A percentile compares a stretch with the other conserved stretches of the same genome.
These are phyloP conservation scores for Tupaia tana DNA, from an alignment of 2,113 vertebrate species.

Conservation along the genomic window DNA sequence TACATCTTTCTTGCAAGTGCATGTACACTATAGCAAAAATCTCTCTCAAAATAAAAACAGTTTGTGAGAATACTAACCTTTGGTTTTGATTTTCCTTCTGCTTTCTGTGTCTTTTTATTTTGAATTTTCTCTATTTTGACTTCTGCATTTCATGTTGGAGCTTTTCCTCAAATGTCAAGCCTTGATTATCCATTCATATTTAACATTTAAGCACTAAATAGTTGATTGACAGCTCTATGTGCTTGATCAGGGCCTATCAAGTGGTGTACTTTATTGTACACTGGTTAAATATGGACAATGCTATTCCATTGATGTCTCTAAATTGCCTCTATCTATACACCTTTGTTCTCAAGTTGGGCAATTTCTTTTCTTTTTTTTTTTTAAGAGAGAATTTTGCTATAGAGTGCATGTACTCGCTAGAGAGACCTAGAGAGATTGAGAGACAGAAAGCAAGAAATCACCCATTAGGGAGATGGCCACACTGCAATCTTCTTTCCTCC, in stretches of 20 bases:
- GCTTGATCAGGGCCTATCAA: background rate
- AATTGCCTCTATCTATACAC: background rate
- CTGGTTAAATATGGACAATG: background rate
- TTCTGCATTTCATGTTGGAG: background rate
- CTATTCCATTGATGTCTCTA: background rate
- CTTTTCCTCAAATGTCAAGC: background rate
- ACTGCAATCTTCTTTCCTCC: no score
- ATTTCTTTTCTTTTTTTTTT: background rate
- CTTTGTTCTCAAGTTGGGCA: background rate
- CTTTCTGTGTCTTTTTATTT: background rate
- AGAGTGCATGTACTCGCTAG: no score
- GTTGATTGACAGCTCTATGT: background rate
- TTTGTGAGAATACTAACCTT: background rate
- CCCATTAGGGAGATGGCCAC: no score
- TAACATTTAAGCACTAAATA: background rate
- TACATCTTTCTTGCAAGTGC: no score
- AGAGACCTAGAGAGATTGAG: no score
- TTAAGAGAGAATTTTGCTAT: no score
- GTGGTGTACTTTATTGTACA: background rate
- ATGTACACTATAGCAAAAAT: no score
- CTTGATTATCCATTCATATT: background rate
- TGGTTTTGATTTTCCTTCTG: background rate
- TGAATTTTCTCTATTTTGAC: background rate
- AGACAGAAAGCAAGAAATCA: no score
- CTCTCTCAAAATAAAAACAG: background rate